phyloP scores from a whole-genome alignment of 2,888 invertebrate genomes.

The Sinohyriopsis cumingii region DNA sequence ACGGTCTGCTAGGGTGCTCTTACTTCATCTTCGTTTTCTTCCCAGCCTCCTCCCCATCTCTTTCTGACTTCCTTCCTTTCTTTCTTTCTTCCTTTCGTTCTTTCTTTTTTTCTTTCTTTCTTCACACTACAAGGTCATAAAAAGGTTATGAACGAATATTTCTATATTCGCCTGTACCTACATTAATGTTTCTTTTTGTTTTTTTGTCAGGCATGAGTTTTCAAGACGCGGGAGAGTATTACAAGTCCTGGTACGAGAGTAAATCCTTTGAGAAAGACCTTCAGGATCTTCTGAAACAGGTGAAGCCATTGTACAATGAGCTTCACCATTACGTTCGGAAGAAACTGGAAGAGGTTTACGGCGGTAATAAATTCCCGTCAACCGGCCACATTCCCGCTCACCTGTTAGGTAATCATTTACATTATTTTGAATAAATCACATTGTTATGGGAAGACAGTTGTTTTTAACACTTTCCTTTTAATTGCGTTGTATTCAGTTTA shows the following conservation, averaged over 20 bases:
- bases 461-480: no score
- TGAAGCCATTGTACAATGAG: slow-evolving; percentile 85
- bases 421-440: no score
- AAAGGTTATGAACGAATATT: no score
- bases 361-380: slow-evolving; percentile 77
- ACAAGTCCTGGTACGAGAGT: slow-evolving; percentile 90
- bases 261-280: slow-evolving; percentile 78
- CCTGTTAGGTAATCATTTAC: slow-evolving; percentile 77
- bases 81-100: background rate
- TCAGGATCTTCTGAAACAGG: slow-evolving; percentile 73
- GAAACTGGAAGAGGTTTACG: slow-evolving; percentile 79
- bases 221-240: slow-evolving; percentile 88
- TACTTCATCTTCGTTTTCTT: background rate
- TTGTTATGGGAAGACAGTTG: no score
- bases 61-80: slow-evolving; percentile 3
- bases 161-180: no score
- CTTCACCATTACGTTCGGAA: slow-evolving; percentile 86
- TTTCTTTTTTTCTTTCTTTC: background rate
- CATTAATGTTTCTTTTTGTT: background rate
- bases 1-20: no score
- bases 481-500: no score
- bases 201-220: slow-evolving; percentile 76
- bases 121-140: background rate
- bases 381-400: slow-evolving; percentile 90
- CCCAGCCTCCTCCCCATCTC: background rate